These are phyloP conservation scores for Noctua fimbriata DNA, from an alignment of 2,888 invertebrate genomes.

Conservation along the genomic window DNA sequence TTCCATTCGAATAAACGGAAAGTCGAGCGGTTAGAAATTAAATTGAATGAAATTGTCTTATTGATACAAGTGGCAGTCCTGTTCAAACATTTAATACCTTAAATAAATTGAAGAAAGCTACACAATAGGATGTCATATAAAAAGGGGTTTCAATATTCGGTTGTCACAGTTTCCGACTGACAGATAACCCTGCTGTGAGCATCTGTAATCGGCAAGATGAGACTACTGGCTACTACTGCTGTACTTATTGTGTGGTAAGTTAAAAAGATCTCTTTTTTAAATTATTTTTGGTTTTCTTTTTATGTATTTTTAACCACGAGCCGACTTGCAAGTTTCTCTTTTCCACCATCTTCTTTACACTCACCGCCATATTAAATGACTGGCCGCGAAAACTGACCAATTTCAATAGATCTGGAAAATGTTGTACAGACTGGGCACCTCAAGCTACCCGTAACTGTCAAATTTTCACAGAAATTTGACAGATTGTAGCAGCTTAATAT, in stretches of 20 bases:
- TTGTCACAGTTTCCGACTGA: neutral
- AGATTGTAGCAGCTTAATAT: no score
- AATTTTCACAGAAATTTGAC: no score
- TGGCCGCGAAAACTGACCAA: neutral
- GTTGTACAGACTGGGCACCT: neutral
- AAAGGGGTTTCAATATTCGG: slow-evolving; percentile 4
- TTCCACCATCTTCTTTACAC: neutral
- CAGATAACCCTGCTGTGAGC: neutral
- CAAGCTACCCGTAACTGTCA: no score
- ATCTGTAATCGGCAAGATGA: slow-evolving; percentile 13
- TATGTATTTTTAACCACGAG: neutral
- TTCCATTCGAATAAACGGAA: slow-evolving; percentile 7
- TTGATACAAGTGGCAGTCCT: slow-evolving; percentile 27
- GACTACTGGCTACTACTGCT: neutral
- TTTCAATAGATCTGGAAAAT: neutral
- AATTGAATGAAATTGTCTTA: neutral
- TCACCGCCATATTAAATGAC: neutral
- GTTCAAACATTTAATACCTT: slow-evolving; percentile 10
- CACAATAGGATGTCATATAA: neutral
- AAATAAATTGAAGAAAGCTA: slow-evolving; percentile 12
- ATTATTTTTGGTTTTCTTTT: neutral
- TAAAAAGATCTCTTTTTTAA: neutral
- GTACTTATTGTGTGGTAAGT: slow-evolving; percentile 28
- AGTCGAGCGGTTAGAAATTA: neutral
- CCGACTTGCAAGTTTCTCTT: neutral